Conservation (phyloP, 2,113 vertebrate species). For the Geococcyx californianus region DNA sequence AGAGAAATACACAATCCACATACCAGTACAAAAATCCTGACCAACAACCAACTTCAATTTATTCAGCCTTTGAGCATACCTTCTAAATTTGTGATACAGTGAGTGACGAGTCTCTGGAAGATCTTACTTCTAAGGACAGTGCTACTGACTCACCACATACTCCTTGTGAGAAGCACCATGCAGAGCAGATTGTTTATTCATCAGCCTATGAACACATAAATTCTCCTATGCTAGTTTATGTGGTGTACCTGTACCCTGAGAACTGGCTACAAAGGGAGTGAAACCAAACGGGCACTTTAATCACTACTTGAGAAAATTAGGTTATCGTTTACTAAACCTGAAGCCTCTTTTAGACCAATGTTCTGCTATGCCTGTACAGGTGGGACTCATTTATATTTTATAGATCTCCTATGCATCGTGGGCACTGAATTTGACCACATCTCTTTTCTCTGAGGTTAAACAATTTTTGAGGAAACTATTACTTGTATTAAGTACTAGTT, state of each 20-base stretch:
- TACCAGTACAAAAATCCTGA: background rate
- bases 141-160: background rate
- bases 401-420: background rate
- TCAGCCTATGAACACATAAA: background rate
- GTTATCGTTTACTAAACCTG: background rate
- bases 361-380: background rate
- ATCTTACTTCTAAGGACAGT: background rate
- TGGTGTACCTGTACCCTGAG: no score
- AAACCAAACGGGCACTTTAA: background rate
- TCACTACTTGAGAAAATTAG: background rate
- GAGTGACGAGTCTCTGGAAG: background rate
- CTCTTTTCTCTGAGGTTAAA: background rate
- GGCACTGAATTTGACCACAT: background rate
- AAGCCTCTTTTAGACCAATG: background rate
- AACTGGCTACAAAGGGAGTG: accelerated
- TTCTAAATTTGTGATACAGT: background rate
- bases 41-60: background rate
- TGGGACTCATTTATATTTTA: background rate
- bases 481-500: background rate
- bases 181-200: background rate
- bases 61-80: background rate
- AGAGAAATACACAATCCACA: background rate
- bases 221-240: background rate
- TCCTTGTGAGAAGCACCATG: background rate
- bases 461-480: background rate